Percentiles rank a stretch among this genome's conserved stretches.
These are phyloP conservation scores for human DNA, from an alignment of 2,113 vertebrate species.

Conservation along the genomic window GRCh38 chr4:17389001-17389500, in stretches of 20 bases:
- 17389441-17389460: no score
- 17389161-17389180: background rate
- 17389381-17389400: no score
- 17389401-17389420: no score
- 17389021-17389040: background rate
- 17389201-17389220: no score
- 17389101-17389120: background rate
- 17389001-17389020: background rate
- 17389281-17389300: background rate
- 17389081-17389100: background rate
- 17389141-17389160: background rate
- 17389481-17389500: no score
- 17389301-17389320: no score
- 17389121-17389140: background rate
- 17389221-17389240: rapidly evolving
- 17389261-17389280: background rate
- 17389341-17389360: no score
- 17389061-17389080: background rate
- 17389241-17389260: background rate
- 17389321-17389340: no score
- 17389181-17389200: background rate
- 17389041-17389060: background rate
- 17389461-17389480: no score
- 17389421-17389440: no score
- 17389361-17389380: no score